Evolutionary conservation across 2,888 invertebrate species (phyloP).

Genomic region (Harmothoe impar): DNA sequence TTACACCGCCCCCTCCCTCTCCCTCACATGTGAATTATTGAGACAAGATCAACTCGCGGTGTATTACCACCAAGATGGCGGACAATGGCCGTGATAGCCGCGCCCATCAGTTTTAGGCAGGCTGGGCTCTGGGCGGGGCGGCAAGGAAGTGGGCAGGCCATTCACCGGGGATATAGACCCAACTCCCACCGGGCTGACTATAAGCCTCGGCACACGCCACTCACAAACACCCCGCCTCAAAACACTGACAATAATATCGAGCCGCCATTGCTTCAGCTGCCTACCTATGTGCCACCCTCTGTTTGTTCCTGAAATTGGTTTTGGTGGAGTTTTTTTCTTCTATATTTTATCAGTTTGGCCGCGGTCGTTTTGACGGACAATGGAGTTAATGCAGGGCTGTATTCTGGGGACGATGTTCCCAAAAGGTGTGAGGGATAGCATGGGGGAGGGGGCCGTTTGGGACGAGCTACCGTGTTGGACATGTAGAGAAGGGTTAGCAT

Average conservation of each 20-base stretch:
- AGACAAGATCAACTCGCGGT: slow-evolving; percentile 18
- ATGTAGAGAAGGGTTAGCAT: not conserved
- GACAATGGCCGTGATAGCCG: not conserved
- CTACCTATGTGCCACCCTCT: slow-evolving; percentile 25
- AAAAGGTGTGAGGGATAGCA: not conserved
- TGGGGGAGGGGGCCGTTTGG: not conserved
- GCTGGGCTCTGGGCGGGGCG: not conserved
- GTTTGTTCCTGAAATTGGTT: slow-evolving; percentile 56
- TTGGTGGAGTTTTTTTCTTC: not conserved
- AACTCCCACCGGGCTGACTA: not conserved
- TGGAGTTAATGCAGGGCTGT: not conserved
- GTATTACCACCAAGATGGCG: slow-evolving; percentile 22
- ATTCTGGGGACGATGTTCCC: not conserved
- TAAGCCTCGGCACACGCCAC: slow-evolving; percentile 1
- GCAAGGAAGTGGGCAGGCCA: not conserved
- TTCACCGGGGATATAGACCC: not conserved
- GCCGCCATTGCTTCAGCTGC: slow-evolving; percentile 30
- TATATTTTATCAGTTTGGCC: not conserved
- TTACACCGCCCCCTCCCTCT: not conserved
- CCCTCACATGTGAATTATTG: not conserved
- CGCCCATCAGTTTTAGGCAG: not conserved
- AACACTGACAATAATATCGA: slow-evolving; percentile 35
- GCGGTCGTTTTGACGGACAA: not conserved
- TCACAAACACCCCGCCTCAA: not conserved
- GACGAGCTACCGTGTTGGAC: not conserved